Evolutionary conservation across 2,113 vertebrate genomes (phyloP).

Genomic region (Mystacornis crossleyi): DNA sequence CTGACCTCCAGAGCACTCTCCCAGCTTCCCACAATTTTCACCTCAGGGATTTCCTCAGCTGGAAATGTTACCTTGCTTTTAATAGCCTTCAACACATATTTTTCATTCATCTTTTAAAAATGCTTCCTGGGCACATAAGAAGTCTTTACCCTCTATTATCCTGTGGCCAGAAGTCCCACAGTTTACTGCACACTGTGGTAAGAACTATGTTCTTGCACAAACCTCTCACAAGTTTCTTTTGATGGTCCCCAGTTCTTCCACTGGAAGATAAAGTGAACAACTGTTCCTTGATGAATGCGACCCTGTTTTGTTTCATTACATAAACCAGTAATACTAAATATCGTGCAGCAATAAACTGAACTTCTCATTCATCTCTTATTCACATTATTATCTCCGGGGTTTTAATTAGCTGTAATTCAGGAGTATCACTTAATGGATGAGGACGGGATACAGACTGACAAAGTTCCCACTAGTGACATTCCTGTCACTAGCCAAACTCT

Average conservation of each 20-base stretch:
- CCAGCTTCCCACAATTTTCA: neutral
- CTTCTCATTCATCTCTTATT: neutral
- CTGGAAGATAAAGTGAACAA: neutral
- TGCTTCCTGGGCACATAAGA: neutral
- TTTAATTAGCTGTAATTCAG: neutral
- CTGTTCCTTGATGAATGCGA: neutral
- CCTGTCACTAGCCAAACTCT: neutral
- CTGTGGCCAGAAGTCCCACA: neutral
- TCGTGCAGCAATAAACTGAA: neutral
- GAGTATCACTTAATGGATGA: neutral
- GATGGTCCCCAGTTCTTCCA: neutral
- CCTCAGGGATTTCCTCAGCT: neutral
- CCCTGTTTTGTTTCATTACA: neutral
- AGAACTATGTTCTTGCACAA: neutral
- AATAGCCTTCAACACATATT: neutral
- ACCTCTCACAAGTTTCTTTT: neutral
- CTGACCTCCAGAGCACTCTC: neutral
- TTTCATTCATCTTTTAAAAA: neutral
- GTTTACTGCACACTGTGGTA: neutral
- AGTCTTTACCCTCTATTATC: neutral
- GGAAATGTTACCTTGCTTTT: neutral
- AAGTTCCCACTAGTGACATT: neutral
- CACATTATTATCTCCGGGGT: neutral
- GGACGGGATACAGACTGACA: neutral
- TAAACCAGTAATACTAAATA: neutral